Base-by-base conservation (phyloP, 2,113 vertebrate species). In the Nibea albiflora region DNA sequence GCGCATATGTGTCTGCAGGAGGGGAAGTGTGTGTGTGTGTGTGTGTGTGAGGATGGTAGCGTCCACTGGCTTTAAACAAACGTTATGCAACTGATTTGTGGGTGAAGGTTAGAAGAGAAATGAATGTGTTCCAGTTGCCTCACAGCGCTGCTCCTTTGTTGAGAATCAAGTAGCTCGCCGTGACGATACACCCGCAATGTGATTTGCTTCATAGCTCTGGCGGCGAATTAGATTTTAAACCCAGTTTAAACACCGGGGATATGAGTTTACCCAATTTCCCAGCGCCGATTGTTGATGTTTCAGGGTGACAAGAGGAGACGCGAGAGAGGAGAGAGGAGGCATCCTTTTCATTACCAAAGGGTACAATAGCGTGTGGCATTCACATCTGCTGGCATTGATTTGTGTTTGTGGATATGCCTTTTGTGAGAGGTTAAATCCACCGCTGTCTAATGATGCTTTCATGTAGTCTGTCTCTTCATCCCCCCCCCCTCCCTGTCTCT, bases 401-500 rank as follows among this genome's bases (percentile, higher is more conserved):
- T 52, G 46, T 83, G 76, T 85, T 80, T 70, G 77, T 73, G 74
- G 69, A 91, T 63, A 17, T 91, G 81, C 78, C 83, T 85, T 89
- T 87, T 90, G 77, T 92, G 80, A 60, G 84, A 92, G 89, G 91
- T 92, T 90, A 92, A 93, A 91, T 85, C 83, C 86, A 86, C 90
- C 4, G 54, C 79, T 56, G 76, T 81, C 84, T 92, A 88, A 93
- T 88, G 85, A 87, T 46, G 86, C 92, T 92, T 91, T 93, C 85
- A 92, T 92, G 87, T 89, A 11, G 42, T 61, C 79, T 70, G 80
- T 87, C 76, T 83, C 80, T 87, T 88, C 76, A 80, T 87, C 76
- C 79, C 66, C 65, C 79, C 66, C 65, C 35, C 17, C 52, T 70
- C 60, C 9, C 46, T 47, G 68, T 67, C 81, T 61, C 49, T 80